Evolutionary conservation across 2,113 vertebrate species (phyloP).

Genomic region (Dicrurus megarhynchus): DNA sequence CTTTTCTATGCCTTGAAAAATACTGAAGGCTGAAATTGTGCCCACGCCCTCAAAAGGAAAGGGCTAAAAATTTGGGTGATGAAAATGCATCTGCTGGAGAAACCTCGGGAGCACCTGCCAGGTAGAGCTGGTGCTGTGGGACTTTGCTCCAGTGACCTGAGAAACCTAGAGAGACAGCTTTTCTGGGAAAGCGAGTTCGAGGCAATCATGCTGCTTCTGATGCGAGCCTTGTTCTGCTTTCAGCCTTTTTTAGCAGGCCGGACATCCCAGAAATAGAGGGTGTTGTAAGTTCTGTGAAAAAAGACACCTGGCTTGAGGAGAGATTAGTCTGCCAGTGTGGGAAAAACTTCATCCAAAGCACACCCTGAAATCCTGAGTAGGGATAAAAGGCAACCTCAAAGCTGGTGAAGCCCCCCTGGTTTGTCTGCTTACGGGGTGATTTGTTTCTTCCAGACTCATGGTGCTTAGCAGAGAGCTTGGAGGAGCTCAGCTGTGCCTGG

Average conservation of each 20-base stretch:
- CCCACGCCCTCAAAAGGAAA: neutral
- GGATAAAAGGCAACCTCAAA: neutral
- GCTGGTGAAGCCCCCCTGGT: neutral
- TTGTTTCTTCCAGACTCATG: neutral
- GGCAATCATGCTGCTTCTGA: neutral
- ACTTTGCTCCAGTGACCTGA: conserved; percentile 32
- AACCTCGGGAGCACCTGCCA: neutral
- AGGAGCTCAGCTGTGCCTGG: neutral
- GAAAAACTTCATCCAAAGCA: neutral
- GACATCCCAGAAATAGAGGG: neutral
- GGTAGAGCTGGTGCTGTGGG: neutral
- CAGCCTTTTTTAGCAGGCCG: neutral
- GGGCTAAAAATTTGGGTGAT: neutral
- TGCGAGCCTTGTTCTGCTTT: neutral
- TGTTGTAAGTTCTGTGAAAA: neutral
- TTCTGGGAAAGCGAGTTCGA: neutral
- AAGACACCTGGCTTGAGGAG: neutral
- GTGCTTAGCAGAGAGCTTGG: neutral
- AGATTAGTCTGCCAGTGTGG: neutral
- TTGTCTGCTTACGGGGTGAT: neutral
- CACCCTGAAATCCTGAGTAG: neutral
- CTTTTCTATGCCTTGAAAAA: neutral
- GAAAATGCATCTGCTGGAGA: neutral
- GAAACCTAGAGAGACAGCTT: neutral
- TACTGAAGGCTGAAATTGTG: neutral